Evolutionary conservation across 2,113 vertebrate species (phyloP), one percentile per base, ranked within the genome.

Genomic region (Platysteira castanea): DNA sequence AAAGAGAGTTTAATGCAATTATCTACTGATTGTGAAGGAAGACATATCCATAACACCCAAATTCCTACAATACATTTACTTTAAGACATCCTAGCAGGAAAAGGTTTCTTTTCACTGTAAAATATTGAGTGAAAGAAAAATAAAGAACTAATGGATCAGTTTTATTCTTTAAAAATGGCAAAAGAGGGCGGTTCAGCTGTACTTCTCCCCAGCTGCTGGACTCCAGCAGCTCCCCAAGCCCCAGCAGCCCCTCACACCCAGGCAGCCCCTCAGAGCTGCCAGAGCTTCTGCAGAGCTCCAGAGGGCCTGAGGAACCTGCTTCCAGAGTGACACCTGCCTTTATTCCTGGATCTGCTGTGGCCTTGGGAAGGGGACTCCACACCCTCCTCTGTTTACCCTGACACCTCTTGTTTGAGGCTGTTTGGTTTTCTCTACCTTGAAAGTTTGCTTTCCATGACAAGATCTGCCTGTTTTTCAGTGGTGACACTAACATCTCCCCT

Each of bases 161-260:
- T 78, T 52, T 50, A 21, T 28, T 69, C 24, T 30, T 60, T 27
- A 4, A 49, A 68, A 61, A 41, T 37, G 18, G 23, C 47, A 61
- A 13, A 30, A 20, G 33, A 10, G 4, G n/a, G 23, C 2, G 1
- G 42, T 15, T 37, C 31, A 37, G 17, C 53, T 2, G 1, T 13
- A 15, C 9, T 35, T 26, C 30, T 75, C 53, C 61, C 46, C 4
- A 6, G 59, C 52, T 59, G 44, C 68, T 81, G 44, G 37, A 42
- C 41, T 53, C 20, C 47, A n/a, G 54, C 60, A 84, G 33, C 18
- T 12, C 37, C 56, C 10, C 53, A 12, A 22, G 21, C 24, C 59
- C 65, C n/a, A n/a, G 68, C 23, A 50, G 30, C 41, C 49, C 10
- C 30, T 30, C 10, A 13, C 3, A n/a, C 26, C 26, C 44, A 31